Percentiles rank a stretch among this genome's conserved stretches.
These are phyloP conservation scores for Sinosuthora webbiana DNA, from an alignment of 2,113 vertebrate species.

Conservation along the genomic window DNA sequence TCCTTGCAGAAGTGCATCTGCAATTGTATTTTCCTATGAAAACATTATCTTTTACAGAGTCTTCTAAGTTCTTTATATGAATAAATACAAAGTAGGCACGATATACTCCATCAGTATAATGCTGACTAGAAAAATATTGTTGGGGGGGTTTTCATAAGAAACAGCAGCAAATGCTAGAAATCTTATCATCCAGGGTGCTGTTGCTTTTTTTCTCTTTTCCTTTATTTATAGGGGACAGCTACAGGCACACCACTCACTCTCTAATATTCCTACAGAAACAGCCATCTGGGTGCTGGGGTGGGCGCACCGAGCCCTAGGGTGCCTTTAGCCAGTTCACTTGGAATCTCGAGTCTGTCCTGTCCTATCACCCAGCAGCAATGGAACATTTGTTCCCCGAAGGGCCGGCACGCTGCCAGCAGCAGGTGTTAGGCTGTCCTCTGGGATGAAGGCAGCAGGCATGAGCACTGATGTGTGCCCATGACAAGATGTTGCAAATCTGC, in stretches of 20 bases:
- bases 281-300: conserved; percentile 77
- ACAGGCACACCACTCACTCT: neutral
- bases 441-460: conserved; percentile 82
- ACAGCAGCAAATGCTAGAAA: neutral
- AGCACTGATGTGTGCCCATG: conserved; percentile 84
- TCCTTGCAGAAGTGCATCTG: neutral
- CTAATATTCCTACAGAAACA: conserved; percentile 58
- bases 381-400: conserved; percentile 82
- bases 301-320: conserved; percentile 67
- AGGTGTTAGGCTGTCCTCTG: conserved; percentile 87
- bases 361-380: conserved; percentile 80
- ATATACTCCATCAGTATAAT: neutral
- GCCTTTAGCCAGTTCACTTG: conserved; percentile 80
- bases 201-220: neutral
- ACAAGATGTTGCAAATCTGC: conserved; percentile 87
- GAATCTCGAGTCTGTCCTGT: conserved; percentile 79
- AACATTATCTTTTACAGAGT: neutral
- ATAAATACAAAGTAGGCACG: neutral
- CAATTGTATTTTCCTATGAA: neutral
- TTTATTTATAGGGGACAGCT: conserved; percentile 4
- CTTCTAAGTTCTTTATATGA: neutral
- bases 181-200: neutral
- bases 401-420: conserved; percentile 82
- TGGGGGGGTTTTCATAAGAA: neutral
- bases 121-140: neutral